A percentile compares a stretch with the other conserved stretches of the same genome.
phyloP scores from a whole-genome alignment of 2,797 vertebrate genomes.

The Notolepis coatsorum region DNA sequence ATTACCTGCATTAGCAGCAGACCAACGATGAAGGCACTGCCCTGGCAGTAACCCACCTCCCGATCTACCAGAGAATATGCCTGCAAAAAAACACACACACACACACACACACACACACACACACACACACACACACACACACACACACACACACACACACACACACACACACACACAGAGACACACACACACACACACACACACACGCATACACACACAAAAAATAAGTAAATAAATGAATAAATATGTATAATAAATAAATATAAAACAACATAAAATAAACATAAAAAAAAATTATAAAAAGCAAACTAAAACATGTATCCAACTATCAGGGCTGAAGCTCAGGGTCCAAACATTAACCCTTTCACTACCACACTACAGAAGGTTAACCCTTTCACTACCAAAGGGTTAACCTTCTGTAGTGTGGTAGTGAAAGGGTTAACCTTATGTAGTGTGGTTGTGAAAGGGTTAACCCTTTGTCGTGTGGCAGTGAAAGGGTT shows the following conservation, averaged over 20 bases:
- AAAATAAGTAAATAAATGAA: too few species aligned
- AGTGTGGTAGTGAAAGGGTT: too few species aligned
- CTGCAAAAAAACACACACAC: slow-evolving; percentile 68
- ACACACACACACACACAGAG: background rate
- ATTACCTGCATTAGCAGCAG: slow-evolving; percentile 97
- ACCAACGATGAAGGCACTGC: slow-evolving; percentile 98
- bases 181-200: background rate
- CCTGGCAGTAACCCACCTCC: slow-evolving; percentile 99
- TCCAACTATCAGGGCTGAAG: background rate
- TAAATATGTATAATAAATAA: too few species aligned
- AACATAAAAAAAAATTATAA: too few species aligned
- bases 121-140: background rate
- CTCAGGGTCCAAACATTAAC: background rate
- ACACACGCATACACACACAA: background rate
- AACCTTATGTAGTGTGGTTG: too few species aligned
- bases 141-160: background rate
- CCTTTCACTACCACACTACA: too few species aligned
- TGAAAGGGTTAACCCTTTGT: too few species aligned
- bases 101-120: background rate
- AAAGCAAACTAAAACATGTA: background rate
- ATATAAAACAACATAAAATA: too few species aligned
- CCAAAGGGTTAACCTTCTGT: too few species aligned
- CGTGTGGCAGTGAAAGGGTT: too few species aligned
- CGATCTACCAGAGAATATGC: slow-evolving; percentile 98
- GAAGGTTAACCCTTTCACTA: too few species aligned